phyloP scores from a whole-genome alignment of 2,113 vertebrate species.

The Nipponia nippon region DNA sequence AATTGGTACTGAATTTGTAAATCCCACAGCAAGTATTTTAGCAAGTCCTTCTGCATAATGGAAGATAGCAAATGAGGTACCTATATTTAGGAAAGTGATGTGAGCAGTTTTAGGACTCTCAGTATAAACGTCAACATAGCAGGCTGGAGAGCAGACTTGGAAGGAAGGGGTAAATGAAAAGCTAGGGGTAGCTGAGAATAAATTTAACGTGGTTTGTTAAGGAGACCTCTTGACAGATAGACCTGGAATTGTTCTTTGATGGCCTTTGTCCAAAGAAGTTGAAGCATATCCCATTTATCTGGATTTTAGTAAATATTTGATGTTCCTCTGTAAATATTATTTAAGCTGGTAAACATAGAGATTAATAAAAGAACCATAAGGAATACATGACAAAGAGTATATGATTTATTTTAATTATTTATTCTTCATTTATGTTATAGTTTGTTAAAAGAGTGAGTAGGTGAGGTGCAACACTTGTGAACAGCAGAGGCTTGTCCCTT shows the following conservation, averaged over 20 bases:
- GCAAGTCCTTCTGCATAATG: not conserved
- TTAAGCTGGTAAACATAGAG: not conserved
- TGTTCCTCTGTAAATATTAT: not conserved
- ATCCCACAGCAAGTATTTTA: not conserved
- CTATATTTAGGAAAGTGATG: not conserved
- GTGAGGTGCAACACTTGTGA: not conserved
- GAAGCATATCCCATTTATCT: not conserved
- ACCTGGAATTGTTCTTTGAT: not conserved
- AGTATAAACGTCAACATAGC: not conserved
- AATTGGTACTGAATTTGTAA: not conserved
- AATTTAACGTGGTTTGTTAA: not conserved
- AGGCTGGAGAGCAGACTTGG: not conserved
- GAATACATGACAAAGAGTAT: not conserved
- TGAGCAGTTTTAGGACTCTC: not conserved
- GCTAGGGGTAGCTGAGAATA: not conserved
- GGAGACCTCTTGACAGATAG: not conserved
- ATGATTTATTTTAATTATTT: not conserved
- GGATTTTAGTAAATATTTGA: not conserved
- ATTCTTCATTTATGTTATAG: not conserved
- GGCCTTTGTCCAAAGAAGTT: not conserved
- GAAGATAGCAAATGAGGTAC: not conserved
- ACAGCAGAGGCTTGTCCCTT: not conserved
- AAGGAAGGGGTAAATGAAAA: not conserved
- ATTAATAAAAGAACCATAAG: not conserved
- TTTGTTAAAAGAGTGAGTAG: not conserved